These are phyloP conservation scores for Podiceps cristatus DNA, from an alignment of 2,113 vertebrate genomes.

Conservation along the genomic window DNA sequence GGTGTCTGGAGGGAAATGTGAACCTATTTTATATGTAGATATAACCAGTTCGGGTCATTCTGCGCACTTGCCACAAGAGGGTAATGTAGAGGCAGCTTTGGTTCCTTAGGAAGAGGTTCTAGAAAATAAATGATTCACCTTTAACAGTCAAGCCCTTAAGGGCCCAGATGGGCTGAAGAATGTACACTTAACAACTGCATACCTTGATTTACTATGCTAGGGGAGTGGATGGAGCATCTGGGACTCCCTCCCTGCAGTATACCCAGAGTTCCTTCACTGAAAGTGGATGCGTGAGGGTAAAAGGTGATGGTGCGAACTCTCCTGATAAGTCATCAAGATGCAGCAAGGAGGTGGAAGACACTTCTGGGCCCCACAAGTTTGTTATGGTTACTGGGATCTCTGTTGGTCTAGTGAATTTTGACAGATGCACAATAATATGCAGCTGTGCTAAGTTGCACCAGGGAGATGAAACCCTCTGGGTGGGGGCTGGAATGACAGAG, in stretches of 20 bases:
- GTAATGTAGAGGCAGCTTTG: neutral
- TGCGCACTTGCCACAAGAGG: neutral
- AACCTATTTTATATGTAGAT: rapidly evolving
- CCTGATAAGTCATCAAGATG: rapidly evolving
- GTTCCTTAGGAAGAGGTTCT: rapidly evolving
- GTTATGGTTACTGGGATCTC: neutral
- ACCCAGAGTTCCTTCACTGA: neutral
- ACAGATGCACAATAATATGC: neutral
- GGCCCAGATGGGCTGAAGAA: neutral
- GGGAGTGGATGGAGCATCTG: neutral
- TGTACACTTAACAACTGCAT: neutral
- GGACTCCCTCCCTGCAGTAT: neutral
- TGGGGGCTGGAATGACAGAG: neutral
- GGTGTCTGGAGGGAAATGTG: neutral
- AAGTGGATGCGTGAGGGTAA: neutral
- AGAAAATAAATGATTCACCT: neutral
- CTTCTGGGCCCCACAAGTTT: neutral
- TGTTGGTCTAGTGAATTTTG: neutral
- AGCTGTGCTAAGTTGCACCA: neutral
- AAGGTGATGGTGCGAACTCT: neutral
- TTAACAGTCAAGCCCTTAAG: neutral
- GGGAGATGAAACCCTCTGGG: neutral
- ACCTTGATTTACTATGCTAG: neutral
- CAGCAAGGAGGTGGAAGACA: neutral
- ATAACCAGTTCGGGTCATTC: rapidly evolving